A percentile compares a stretch with the other conserved stretches of the same genome.
These are phyloP conservation scores for Lucifuga dentata DNA, from an alignment of 2,113 vertebrate species.

Conservation along the genomic window DNA sequence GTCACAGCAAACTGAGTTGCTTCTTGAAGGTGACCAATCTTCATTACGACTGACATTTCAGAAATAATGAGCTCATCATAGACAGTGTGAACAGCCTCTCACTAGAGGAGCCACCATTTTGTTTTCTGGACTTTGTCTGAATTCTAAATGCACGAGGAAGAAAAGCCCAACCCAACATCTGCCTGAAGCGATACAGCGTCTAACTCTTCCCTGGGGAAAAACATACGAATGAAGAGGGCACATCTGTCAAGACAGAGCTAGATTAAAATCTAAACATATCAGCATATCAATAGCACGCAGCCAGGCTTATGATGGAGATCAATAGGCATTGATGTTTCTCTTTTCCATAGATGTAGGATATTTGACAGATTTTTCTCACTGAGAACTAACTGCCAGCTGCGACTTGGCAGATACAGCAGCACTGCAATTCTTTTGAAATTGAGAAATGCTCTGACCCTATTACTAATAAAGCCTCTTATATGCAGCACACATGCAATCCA, in stretches of 20 bases:
- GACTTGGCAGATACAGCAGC: constrained; percentile 27
- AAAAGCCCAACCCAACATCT: constrained; percentile 11
- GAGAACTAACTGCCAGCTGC: constrained; percentile 39
- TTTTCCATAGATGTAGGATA: constrained; percentile 36
- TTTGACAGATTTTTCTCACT: constrained; percentile 26
- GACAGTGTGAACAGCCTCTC: constrained; percentile 8
- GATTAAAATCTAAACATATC: constrained; percentile 41
- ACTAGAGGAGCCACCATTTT: constrained; percentile 30
- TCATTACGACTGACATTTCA: constrained; percentile 64
- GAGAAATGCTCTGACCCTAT: constrained; percentile 36
- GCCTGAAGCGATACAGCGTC: constrained; percentile 16
- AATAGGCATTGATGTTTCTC: constrained; percentile 28
- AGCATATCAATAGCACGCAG: constrained; percentile 24
- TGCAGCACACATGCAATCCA: constrained; percentile 14
- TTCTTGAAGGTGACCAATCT: constrained; percentile 62
- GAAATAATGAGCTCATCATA: constrained; percentile 53
- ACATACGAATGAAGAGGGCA: constrained; percentile 29
- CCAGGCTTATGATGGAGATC: constrained; percentile 25
- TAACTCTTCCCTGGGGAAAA: constrained; percentile 14
- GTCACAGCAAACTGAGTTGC: constrained; percentile 53
- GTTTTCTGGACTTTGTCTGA: constrained; percentile 25
- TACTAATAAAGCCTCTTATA: constrained; percentile 27
- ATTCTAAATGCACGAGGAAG: constrained; percentile 13
- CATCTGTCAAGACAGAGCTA: constrained; percentile 25
- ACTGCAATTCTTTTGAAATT: constrained; percentile 27